Percentiles rank a stretch among this genome's conserved stretches.
phyloP scores from a whole-genome alignment of 2,888 invertebrate species.

The Ariolimax columbianus region DNA sequence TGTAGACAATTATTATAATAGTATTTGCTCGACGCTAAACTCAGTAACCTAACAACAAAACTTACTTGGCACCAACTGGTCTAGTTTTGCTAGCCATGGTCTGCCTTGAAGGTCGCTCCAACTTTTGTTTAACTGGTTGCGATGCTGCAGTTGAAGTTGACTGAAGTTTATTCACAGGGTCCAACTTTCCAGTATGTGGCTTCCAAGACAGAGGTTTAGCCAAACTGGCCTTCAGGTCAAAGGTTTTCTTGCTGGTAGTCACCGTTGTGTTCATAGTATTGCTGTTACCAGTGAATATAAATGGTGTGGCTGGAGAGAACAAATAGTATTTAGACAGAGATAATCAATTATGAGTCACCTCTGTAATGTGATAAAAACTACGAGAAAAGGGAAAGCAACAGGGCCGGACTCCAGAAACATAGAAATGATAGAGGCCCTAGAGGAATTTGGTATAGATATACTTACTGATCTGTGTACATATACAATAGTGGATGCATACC shows the following conservation, averaged over 20 bases:
- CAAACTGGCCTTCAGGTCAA: conserved; percentile 74
- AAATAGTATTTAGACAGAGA: no score
- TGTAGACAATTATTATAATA: not conserved
- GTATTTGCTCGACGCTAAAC: no score
- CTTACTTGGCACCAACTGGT: conserved; percentile 53
- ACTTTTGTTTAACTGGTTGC: not conserved
- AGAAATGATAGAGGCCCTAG: no score
- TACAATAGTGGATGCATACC: no score
- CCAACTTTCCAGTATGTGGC: conserved; percentile 73
- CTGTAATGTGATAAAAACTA: no score
- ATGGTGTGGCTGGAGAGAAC: conserved; percentile 60
- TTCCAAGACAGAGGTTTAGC: conserved; percentile 74
- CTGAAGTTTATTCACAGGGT: conserved; percentile 58
- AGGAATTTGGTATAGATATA: no score
- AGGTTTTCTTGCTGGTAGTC: conserved; percentile 63
- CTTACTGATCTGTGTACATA: no score
- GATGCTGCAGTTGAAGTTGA: conserved; percentile 6
- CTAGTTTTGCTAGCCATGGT: conserved; percentile 50
- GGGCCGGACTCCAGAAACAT: no score
- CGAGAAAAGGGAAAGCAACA: no score
- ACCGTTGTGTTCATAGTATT: conserved; percentile 58
- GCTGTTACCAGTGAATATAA: conserved; percentile 63
- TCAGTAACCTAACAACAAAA: not conserved
- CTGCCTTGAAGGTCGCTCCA: conserved; percentile 13
- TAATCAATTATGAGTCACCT: no score